Base-by-base conservation (phyloP, 2,113 vertebrate genomes). In the Neodon shergylaensis region DNA sequence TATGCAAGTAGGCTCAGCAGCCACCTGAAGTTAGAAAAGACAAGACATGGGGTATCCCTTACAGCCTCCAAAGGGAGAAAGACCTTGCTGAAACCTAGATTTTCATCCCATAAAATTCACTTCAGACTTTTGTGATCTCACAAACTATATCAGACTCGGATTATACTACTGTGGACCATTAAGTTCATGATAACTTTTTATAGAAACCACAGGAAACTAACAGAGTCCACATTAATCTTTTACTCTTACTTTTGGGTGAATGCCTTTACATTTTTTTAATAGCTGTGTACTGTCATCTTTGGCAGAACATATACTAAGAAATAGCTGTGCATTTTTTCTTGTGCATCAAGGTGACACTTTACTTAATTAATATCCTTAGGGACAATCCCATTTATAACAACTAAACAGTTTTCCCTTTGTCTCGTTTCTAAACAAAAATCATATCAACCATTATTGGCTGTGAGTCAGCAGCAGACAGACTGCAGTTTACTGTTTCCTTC, bases 381-480 rank as follows among this genome's bases (percentile, higher is more conserved):
- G 36, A 94, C 85, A 94, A 92, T 54, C n/a, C 77, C 16, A 26
- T 85, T 79, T 88, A 91, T 65, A 92, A 58, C 44, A 66, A 95
- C 3, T 78, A 22, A 88, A 76, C 22, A 95, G 42, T 83, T 81
- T 93, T 79, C 94, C 81, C 90, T 88, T 94, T 92, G 74, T 95
- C 49, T 74, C 14, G 7, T 83, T 93, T 95, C 89, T 92, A 94
- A 90, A 82, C 78, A 97, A 77, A 94, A 96, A 94, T 92, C 70
- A n/a, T 88, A 81, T 82, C 70, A 93, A 96, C 19, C 12, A 94
- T 54, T 86, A 89, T 4, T 94, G 66, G 72, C 95, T 74, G 22
- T 82, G 89, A 86, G 82, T 92, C 74, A 93, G 90, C 77, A 95
- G 42, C 13, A 97, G 52, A 94, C 47, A 97, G 84, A 95, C 42